Conservation (phyloP, 2,797 vertebrate genomes). For the Mionectes olivaceus region DNA sequence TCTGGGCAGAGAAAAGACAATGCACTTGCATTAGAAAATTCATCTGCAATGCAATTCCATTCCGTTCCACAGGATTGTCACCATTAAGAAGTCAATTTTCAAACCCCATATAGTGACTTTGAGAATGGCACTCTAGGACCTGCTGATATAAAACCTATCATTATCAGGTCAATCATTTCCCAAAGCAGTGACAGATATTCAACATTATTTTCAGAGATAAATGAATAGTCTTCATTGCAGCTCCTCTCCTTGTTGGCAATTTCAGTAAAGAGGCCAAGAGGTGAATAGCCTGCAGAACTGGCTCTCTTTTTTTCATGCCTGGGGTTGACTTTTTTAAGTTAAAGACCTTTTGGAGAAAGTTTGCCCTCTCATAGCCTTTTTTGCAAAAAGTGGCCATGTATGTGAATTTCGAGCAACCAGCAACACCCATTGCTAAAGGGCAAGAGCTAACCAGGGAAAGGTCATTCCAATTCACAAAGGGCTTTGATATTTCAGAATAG, state of each 20-base stretch:
- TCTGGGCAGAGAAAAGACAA: background rate
- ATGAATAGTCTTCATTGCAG: slow-evolving; percentile 24
- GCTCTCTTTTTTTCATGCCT: slow-evolving; percentile 29
- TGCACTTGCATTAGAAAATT: slow-evolving; percentile 7
- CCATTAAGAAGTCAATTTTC: slow-evolving; percentile 64
- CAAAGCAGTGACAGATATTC: slow-evolving; percentile 68
- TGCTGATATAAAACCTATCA: slow-evolving; percentile 62
- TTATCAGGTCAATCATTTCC: slow-evolving; percentile 65
- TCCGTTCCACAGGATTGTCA: background rate
- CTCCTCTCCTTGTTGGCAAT: slow-evolving; percentile 38
- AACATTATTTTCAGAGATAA: slow-evolving; percentile 65
- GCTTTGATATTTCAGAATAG: slow-evolving; percentile 70
- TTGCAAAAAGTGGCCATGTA: slow-evolving; percentile 15
- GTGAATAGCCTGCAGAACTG: slow-evolving; percentile 56
- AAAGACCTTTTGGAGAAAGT: slow-evolving; percentile 63
- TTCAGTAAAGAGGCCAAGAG: slow-evolving; percentile 63
- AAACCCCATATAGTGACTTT: slow-evolving; percentile 41
- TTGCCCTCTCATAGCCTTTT: slow-evolving; percentile 27
- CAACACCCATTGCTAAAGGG: slow-evolving; percentile 66
- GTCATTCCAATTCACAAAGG: slow-evolving; percentile 66
- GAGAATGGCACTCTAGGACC: slow-evolving; percentile 39
- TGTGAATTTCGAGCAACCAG: slow-evolving; percentile 41
- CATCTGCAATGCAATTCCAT: slow-evolving; percentile 20
- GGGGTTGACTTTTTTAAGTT: slow-evolving; percentile 45
- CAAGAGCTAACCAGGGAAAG: slow-evolving; percentile 64